Evolutionary conservation across 1,140 invertebrate genomes (phyloP), one percentile per base, ranked within the genome.

Genomic region (Drosophila truncata): DNA sequence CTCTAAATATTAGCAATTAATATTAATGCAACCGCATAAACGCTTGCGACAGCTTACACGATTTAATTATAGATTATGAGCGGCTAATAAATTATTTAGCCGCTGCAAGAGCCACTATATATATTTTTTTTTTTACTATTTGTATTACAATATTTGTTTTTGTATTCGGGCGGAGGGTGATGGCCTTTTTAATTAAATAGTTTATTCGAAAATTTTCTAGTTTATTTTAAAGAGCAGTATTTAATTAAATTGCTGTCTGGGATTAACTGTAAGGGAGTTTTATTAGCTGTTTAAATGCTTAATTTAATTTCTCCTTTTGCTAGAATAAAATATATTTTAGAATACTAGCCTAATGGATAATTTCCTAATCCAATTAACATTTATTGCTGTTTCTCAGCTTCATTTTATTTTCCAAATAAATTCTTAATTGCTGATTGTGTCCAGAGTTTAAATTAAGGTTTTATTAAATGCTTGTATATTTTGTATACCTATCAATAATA

Each of bases 21-120:
- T 87, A 87, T 87, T 87, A 87, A 87, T 88, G 84, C 46, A 39
- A 31, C 61, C 80, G 62, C 71, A 75, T 82, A 76, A 82, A 76
- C 70, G 62, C 62, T 39, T 47, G 54, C 66, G 64, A 50, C 67
- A 70, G 60, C 71, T 90, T 78, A 84, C 59, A 75, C 66, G 85
- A 88, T 88, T 88, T 88, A 88, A 88, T 88, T 90, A 90, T 88
- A 88, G 85, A 88, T 88, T 90, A 78, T 50, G 62, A 31, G 33
- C 13, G 20, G 55, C 23, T 46, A 77, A 69, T 77, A 69, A 67
- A 77, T 77, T 49, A 77, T 77, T 55, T 72, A 72, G 52, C 8
- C 16, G 35, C 27, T 11, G 46, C 33, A 20, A 27, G 20, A 37
- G 25, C 6, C 23, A 14, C 20, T 25, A 16, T 29, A 16, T 35